Evolutionary conservation across 2,113 vertebrate genomes (phyloP).

Genomic region (Pogonocichla stellata): DNA sequence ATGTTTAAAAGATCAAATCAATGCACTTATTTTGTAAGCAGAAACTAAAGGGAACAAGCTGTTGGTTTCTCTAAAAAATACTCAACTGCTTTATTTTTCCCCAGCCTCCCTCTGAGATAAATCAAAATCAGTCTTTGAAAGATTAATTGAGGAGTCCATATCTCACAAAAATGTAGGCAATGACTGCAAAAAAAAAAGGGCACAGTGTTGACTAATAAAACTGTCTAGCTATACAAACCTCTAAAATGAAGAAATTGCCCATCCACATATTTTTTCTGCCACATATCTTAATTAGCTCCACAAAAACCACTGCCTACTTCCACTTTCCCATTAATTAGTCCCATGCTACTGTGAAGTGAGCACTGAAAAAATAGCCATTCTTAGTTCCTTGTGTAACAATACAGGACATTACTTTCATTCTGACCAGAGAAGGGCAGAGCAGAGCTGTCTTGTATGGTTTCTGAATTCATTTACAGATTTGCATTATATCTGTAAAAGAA

Average conservation of each 20-base stretch:
- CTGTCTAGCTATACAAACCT: background rate
- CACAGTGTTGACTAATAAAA: slow-evolving; percentile 11
- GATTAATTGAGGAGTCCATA: slow-evolving; percentile 11
- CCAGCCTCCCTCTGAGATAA: background rate
- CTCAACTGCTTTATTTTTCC: background rate
- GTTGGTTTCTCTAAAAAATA: background rate
- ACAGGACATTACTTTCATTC: background rate
- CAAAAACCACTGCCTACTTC: background rate
- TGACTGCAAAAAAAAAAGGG: background rate
- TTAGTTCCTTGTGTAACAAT: background rate
- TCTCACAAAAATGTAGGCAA: background rate
- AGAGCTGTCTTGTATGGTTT: background rate
- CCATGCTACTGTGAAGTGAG: background rate
- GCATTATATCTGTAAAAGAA: background rate
- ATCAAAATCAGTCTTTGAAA: slow-evolving; percentile 41
- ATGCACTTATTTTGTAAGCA: slow-evolving; percentile 43
- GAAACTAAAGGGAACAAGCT: slow-evolving; percentile 14
- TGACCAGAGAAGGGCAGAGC: background rate
- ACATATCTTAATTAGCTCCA: slow-evolving; percentile 20
- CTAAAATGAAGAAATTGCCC: slow-evolving; percentile 43
- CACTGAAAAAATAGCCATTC: background rate
- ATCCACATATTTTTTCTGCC: background rate
- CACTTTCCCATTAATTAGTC: slow-evolving; percentile 15
- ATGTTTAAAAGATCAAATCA: slow-evolving; percentile 40
- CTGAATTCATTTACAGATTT: background rate